phyloP scores from a whole-genome alignment of 2,888 invertebrate genomes.

The Tyria jacobaeae region DNA sequence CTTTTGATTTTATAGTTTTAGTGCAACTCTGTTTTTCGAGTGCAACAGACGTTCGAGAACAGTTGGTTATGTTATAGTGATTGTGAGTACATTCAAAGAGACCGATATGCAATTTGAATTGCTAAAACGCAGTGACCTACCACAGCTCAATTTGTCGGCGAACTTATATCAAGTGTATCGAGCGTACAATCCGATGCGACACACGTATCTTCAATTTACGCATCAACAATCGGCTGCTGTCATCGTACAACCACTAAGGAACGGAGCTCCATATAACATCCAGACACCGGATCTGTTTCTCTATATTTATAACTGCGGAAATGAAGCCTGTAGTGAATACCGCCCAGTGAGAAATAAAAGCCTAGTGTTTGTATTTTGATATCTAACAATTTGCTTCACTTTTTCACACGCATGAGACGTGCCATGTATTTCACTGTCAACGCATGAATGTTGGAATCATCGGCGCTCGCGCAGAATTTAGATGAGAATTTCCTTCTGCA shows the following conservation, averaged over 20 bases:
- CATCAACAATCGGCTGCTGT: slow-evolving; percentile 52
- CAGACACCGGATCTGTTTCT: slow-evolving; percentile 9
- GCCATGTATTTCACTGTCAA: slow-evolving; percentile 76
- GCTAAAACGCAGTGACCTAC: slow-evolving; percentile 71
- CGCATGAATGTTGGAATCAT: slow-evolving; percentile 81
- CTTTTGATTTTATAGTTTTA: slow-evolving; percentile 73
- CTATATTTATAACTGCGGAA: slow-evolving; percentile 7
- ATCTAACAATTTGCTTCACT: slow-evolving; percentile 67
- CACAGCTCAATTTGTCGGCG: slow-evolving; percentile 70
- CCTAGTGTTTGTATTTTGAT: slow-evolving; percentile 23
- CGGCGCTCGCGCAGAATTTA: slow-evolving; percentile 80
- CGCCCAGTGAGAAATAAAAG: slow-evolving; percentile 23
- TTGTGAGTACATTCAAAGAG: slow-evolving; percentile 58
- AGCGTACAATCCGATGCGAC: slow-evolving; percentile 67
- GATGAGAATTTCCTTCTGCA: slow-evolving; percentile 82
- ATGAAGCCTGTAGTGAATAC: slow-evolving; percentile 22
- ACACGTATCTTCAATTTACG: slow-evolving; percentile 79
- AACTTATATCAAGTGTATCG: slow-evolving; percentile 64
- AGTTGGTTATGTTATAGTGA: slow-evolving; percentile 41
- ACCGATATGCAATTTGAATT: slow-evolving; percentile 58
- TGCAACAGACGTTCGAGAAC: slow-evolving; percentile 66
- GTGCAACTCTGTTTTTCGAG: slow-evolving; percentile 67
- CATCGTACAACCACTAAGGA: slow-evolving; percentile 36
- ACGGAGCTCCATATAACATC: slow-evolving; percentile 20
- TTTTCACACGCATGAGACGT: slow-evolving; percentile 80